Evolutionary conservation across 2,888 invertebrate genomes (phyloP).

Genomic region (Augiades crinisus): DNA sequence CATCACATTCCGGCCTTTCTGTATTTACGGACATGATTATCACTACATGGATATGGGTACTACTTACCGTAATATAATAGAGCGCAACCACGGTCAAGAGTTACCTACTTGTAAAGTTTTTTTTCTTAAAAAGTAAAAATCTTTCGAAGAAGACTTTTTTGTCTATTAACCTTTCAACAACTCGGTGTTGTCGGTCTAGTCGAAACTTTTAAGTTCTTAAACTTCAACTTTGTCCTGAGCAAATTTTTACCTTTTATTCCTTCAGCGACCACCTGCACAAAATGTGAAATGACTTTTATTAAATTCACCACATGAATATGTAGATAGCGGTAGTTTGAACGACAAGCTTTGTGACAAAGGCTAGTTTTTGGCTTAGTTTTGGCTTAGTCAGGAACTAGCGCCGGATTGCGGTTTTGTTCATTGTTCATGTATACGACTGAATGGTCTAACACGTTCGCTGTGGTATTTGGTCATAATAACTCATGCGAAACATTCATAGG

Average conservation of each 20-base stretch:
- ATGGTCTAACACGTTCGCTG: no score
- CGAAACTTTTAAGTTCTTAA: slow-evolving; percentile 6
- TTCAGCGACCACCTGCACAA: slow-evolving; percentile 9
- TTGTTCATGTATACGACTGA: no score
- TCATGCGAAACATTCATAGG: no score
- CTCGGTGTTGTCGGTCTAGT: slow-evolving; percentile 4
- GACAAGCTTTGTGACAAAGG: background rate
- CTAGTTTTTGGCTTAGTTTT: slow-evolving; percentile 10
- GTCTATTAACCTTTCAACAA: slow-evolving; percentile 13
- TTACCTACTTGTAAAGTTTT: background rate
- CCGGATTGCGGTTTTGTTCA: slow-evolving; percentile 6
- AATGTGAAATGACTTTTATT: slow-evolving; percentile 28
- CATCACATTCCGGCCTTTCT: no score
- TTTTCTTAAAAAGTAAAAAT: background rate
- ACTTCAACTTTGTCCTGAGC: slow-evolving; percentile 10
- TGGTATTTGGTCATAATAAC: no score
- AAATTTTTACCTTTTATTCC: slow-evolving; percentile 17
- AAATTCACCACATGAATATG: slow-evolving; percentile 36
- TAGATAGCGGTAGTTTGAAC: slow-evolving; percentile 25
- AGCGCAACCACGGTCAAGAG: background rate
- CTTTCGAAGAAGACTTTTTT: background rate
- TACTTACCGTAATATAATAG: no score
- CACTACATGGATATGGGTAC: no score
- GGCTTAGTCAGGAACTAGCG: background rate
- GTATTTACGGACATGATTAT: no score